A percentile compares a stretch with the other conserved stretches of the same genome.
These are phyloP conservation scores for Oegoconia quadripuncta DNA, from an alignment of 2,888 invertebrate species.

Conservation along the genomic window DNA sequence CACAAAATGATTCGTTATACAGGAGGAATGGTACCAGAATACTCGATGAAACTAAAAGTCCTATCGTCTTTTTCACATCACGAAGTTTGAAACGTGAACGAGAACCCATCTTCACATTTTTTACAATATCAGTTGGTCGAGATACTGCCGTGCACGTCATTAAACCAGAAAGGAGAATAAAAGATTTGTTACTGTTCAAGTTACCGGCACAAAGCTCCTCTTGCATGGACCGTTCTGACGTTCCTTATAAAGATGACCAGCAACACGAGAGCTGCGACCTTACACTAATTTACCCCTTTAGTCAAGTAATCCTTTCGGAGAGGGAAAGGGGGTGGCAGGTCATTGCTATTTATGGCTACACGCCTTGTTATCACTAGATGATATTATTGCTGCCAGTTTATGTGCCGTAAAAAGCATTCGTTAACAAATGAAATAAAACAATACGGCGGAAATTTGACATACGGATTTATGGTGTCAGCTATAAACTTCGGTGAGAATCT, in stretches of 20 bases:
- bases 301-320: background rate
- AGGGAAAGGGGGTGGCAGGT: conserved; percentile 18
- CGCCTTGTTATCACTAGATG: conserved; percentile 45
- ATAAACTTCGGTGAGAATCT: conserved; percentile 23
- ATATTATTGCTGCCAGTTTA: conserved; percentile 42
- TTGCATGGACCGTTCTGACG: conserved; percentile 27
- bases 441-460: conserved; percentile 28
- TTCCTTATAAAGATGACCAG: conserved; percentile 29
- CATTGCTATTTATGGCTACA: conserved; percentile 28
- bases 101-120: conserved; percentile 5
- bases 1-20: too few species aligned
- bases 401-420: conserved; percentile 43
- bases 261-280: conserved; percentile 20
- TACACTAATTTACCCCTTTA: conserved; percentile 25
- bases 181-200: conserved; percentile 40
- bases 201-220: conserved; percentile 33
- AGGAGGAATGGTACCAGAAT: too few species aligned
- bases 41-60: too few species aligned
- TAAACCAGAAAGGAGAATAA: conserved; percentile 40
- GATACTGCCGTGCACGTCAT: conserved; percentile 32
- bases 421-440: conserved; percentile 43
- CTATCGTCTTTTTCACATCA: too few species aligned
- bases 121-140: conserved; percentile 22
- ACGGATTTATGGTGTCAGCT: conserved; percentile 27
- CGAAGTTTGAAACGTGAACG: too few species aligned